phyloP scores from a whole-genome alignment of 2,888 invertebrate genomes.

The Lasioglossum pauxillum region DNA sequence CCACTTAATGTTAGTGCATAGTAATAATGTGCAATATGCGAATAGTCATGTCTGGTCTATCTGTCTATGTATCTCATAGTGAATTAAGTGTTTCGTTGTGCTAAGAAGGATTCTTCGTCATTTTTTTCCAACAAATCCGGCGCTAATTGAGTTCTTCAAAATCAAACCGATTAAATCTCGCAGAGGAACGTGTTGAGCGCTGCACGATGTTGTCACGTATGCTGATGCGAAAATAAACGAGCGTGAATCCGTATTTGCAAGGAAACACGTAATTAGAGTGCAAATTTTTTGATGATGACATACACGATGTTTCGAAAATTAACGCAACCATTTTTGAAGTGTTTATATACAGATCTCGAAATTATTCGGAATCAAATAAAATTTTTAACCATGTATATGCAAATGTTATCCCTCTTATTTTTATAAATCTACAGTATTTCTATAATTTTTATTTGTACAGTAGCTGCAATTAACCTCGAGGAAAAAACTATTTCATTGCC shows the following conservation, averaged over 20 bases:
- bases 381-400: neutral
- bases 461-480: neutral
- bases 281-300: neutral
- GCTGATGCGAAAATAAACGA: conserved; percentile 1
- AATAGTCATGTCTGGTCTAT: neutral
- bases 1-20: neutral
- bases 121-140: neutral
- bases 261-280: neutral
- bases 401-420: neutral
- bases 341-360: neutral
- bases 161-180: neutral
- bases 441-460: neutral
- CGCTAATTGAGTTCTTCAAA: neutral
- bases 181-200: neutral
- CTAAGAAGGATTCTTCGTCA: neutral
- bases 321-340: neutral
- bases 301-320: neutral
- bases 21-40: neutral
- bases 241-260: neutral
- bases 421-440: neutral
- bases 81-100: neutral
- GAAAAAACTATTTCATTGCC: neutral
- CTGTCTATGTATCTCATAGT: neutral
- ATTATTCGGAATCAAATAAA: neutral
- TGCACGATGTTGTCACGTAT: neutral